A percentile compares a stretch with the other conserved stretches of the same genome.
Conservation (phyloP, 2,113 vertebrate species). For the Pterocles orientalis region DNA sequence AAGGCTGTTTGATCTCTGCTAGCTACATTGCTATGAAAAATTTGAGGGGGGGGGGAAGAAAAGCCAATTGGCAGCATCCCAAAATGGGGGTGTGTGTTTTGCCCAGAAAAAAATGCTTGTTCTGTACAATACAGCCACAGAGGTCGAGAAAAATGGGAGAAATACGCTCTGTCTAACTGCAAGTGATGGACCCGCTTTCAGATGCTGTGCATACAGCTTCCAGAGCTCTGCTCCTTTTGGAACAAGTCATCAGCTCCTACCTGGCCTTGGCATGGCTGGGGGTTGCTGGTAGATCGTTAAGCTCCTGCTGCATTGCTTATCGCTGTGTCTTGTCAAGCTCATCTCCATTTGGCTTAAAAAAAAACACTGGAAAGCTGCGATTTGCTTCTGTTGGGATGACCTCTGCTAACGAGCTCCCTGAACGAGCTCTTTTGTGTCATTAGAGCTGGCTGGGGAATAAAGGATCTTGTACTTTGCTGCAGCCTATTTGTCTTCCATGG, state of each 20-base stretch:
- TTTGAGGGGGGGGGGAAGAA: neutral
- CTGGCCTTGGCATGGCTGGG: neutral
- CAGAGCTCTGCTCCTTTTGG: neutral
- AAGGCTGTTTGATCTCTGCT: neutral
- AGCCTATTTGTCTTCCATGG: neutral
- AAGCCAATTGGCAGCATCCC: neutral
- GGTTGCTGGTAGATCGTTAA: neutral
- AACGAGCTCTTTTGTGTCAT: neutral
- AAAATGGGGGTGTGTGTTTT: neutral
- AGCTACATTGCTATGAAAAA: neutral
- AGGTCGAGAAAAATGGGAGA: neutral
- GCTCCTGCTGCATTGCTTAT: constrained; percentile 5
- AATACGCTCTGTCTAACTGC: neutral
- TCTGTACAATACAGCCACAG: neutral
- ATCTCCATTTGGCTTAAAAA: constrained; percentile 19
- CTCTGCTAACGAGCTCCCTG: constrained; percentile 46
- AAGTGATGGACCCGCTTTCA: neutral
- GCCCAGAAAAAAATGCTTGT: neutral
- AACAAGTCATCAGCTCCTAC: neutral
- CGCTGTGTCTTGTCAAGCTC: neutral
- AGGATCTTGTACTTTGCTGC: neutral
- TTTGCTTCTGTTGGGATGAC: neutral
- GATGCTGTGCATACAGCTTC: neutral
- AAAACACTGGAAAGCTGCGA: neutral
- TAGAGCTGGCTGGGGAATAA: constrained; percentile 10